Evolutionary conservation across 1,140 invertebrate genomes (phyloP).

Genomic region (fruit fly (Drosophila melanogaster)): DNA sequence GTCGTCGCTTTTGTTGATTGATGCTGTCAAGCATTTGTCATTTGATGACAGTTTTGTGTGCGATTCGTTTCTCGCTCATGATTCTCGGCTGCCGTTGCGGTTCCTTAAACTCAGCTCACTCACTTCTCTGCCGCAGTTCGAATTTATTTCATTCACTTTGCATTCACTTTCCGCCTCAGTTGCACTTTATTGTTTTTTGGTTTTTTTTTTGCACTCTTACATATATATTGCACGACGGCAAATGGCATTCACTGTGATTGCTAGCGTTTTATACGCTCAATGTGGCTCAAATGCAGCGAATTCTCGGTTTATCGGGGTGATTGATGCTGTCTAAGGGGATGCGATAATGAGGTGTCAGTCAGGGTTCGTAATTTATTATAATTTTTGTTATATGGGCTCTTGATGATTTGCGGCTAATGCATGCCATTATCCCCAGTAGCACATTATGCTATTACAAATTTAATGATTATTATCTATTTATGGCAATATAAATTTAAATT

Average conservation of each 20-base stretch:
- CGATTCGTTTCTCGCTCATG: slow-evolving; percentile 83
- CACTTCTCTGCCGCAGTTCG: slow-evolving; percentile 44
- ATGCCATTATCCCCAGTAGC: not conserved
- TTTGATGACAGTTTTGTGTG: slow-evolving; percentile 84
- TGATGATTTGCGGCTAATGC: too few species aligned
- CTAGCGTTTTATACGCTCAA: slow-evolving; percentile 4
- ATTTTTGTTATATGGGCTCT: not conserved
- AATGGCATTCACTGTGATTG: slow-evolving; percentile 22
- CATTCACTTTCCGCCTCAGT: slow-evolving; percentile 69
- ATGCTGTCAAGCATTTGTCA: slow-evolving; percentile 84
- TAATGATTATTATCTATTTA: not conserved
- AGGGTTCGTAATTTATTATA: slow-evolving; percentile 1
- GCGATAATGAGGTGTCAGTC: slow-evolving; percentile 19
- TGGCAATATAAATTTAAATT: not conserved
- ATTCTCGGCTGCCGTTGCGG: slow-evolving; percentile 55
- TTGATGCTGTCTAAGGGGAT: slow-evolving; percentile 27
- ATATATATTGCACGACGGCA: not conserved
- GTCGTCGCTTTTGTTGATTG: slow-evolving; percentile 72
- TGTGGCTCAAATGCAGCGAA: slow-evolving; percentile 4
- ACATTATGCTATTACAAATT: not conserved
- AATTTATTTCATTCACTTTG: slow-evolving; percentile 56
- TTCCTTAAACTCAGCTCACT: slow-evolving; percentile 16
- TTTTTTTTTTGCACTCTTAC: slow-evolving; percentile 13
- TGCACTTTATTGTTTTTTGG: slow-evolving; percentile 63
- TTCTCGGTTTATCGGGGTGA: slow-evolving; percentile 22